Conservation (phyloP, 2,888 invertebrate species). For the Smittia sp. region DNA sequence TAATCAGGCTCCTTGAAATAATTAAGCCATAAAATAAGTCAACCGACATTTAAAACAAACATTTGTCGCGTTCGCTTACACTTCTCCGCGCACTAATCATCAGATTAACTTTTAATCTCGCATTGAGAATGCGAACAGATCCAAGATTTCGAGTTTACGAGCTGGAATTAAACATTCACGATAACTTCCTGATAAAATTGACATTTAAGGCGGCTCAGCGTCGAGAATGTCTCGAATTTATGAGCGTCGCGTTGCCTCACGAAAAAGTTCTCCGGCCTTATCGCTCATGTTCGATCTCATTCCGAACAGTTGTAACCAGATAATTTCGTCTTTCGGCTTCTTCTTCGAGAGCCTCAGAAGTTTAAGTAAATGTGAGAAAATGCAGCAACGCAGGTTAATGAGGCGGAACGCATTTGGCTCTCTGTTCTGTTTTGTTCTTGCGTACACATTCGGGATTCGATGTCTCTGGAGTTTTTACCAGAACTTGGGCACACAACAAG, state of each 20-base stretch:
- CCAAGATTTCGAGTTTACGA: not conserved
- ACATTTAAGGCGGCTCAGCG: not conserved
- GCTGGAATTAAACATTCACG: not conserved
- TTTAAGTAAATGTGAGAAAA: slow-evolving; percentile 14
- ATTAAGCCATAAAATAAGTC: not conserved
- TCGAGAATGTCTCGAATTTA: not conserved
- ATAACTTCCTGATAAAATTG: slow-evolving; percentile 22
- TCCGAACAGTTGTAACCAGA: not conserved
- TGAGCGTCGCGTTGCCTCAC: not conserved
- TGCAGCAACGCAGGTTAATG: not conserved
- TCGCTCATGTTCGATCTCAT: not conserved
- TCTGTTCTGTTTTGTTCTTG: too few relatives aligned
- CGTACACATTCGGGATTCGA: too few relatives aligned
- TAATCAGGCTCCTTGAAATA: not conserved
- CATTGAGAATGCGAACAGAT: not conserved
- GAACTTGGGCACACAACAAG: too few relatives aligned
- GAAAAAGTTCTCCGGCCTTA: not conserved
- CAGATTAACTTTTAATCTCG: not conserved
- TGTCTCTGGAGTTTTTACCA: too few relatives aligned
- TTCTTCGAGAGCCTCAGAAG: not conserved
- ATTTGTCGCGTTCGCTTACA: not conserved
- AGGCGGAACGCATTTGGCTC: not conserved
- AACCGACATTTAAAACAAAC: not conserved
- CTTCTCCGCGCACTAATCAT: not conserved
- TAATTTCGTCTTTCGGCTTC: not conserved